Percentiles rank a stretch among this genome's conserved stretches.
phyloP scores from a whole-genome alignment of 1,140 invertebrate species.

The Drosophila ambigua region DNA sequence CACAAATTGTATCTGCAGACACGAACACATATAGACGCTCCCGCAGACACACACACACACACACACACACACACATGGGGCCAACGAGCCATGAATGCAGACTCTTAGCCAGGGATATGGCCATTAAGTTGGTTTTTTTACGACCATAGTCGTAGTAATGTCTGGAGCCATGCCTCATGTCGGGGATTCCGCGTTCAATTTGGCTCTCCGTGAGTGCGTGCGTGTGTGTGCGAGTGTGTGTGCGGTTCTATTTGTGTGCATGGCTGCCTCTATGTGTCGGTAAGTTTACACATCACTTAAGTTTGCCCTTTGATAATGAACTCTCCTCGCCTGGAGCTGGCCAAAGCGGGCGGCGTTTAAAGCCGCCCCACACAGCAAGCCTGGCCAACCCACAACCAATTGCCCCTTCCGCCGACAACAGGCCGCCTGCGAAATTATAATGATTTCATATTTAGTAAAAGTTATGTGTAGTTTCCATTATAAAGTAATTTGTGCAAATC shows the following conservation, averaged over 20 bases:
- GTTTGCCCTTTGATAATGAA: slow-evolving; percentile 50
- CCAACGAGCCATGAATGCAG: slow-evolving; percentile 78
- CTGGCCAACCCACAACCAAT: not conserved
- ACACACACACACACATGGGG: slow-evolving; percentile 22
- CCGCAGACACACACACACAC: not conserved
- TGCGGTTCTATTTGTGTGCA: too few relatives aligned
- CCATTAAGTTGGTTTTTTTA: slow-evolving; percentile 78
- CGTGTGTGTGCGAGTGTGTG: too few relatives aligned
- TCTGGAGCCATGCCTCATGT: slow-evolving; percentile 23
- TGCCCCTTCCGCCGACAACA: too few relatives aligned
- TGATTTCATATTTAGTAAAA: too few relatives aligned
- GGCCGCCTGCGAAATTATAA: too few relatives aligned
- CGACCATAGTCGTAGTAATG: slow-evolving; percentile 61
- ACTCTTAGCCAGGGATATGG: slow-evolving; percentile 73
- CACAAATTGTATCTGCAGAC: slow-evolving; percentile 67
- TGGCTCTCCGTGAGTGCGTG: not conserved
- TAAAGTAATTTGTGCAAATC: too few relatives aligned
- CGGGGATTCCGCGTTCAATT: slow-evolving; percentile 33
- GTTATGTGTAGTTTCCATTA: too few relatives aligned
- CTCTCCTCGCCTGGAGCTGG: slow-evolving; percentile 14
- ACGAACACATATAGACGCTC: slow-evolving; percentile 17
- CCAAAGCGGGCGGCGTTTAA: not conserved
- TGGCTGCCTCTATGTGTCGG: not conserved
- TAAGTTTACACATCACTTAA: slow-evolving; percentile 41
- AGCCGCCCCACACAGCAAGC: not conserved